Evolutionary conservation across 1,140 invertebrate species (phyloP), one percentile per base, ranked within the genome.

Genomic region (Manduca sexta): DNA sequence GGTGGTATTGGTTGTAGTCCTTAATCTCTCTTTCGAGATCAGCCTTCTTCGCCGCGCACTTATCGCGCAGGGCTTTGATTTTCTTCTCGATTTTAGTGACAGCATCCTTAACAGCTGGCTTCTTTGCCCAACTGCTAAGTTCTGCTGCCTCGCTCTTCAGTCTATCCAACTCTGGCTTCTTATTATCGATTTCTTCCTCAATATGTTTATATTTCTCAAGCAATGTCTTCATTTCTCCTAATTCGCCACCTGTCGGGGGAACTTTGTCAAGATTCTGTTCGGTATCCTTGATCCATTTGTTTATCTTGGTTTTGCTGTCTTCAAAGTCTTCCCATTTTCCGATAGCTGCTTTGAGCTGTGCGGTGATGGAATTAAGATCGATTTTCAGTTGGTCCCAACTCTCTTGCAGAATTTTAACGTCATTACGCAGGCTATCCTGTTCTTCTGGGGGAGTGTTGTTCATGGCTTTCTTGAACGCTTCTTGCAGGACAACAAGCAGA

Each of bases 221-320:
- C 14, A 95, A 86, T 0, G 94, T 96, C 79, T 95, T 96, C 91
- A 97, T 96, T 86, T 97, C 95, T 41, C 94, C 92, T 4, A 96
- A 81, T 84, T 97, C 95, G 21, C 93, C 94, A 65, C 92, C 93
- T 1, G 92, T 93, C 37, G 92, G 87, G 0, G 91, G 88, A 11
- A 90, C 84, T 42, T 88, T 86, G 48, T 90, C 87, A 0, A 96
- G 68, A 16, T 84, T 86, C 38, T 89, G 86, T 75, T 93, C 92
- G 0, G 89, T 92, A 37, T 90, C 90, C 4, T 74, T 86, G 0
- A 95, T 85, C 93, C 94, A 95, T 64, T 89, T 88, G 16, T 92
- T 89, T 1, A 95, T 86, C 37, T 88, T 90, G 21, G 87, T 84
- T 49, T 90, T 91, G 12, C 90, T 89, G 54, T 94, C 92, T 34